Evolutionary conservation across 2,113 vertebrate genomes (phyloP), one percentile per base, ranked within the genome.

Genomic region (Chloroceryle aenea): DNA sequence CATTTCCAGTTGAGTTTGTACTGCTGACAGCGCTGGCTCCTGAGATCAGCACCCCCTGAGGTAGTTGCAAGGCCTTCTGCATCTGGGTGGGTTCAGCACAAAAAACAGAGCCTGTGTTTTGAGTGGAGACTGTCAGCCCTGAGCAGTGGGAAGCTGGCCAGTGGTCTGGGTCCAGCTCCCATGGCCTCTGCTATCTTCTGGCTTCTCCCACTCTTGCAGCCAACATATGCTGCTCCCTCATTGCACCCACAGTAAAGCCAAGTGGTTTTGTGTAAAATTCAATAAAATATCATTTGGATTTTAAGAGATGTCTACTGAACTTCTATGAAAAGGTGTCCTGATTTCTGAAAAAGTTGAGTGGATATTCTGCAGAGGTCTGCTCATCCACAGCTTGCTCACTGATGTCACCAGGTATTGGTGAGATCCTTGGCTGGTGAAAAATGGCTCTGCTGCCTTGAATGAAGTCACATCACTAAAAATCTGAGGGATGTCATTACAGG

Each of bases 91-190:
- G 34, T 91, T 53, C 29, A 7, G 27, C 42, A 21, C 10, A 63
- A 55, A 87, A 72, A 5, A 0, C 12, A 20, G 72, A 43, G 52
- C 32, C 42, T 69, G 36, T 52, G 67, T 93, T 80, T 74, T 62
- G 95, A 85, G 91, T 95, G 88, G 93, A 88, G 89, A 36, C 56
- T 64, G 32, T n/a, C 34, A 59, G 85, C 93, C 56, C 64, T 34
- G 67, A 89, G 30, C 30, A 75, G 62, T 15, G 34, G 74, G 74
- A 90, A 68, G 50, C 38, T 27, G 50, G 73, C 93, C 87, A 72
- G 53, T 25, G 75, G 52, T 56, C 21, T 2, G 7, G 43, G 56
- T 27, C 76, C 83, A 47, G 61, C 26, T 71, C 45, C 4, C 1
- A 1, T 25, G 64, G 64, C 77, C 53, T 91, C 75, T 88, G 87